A percentile compares a stretch with the other conserved stretches of the same genome.
Evolutionary conservation across 2,797 vertebrate species (phyloP).

Genomic region (Gambelia wislizenii): DNA sequence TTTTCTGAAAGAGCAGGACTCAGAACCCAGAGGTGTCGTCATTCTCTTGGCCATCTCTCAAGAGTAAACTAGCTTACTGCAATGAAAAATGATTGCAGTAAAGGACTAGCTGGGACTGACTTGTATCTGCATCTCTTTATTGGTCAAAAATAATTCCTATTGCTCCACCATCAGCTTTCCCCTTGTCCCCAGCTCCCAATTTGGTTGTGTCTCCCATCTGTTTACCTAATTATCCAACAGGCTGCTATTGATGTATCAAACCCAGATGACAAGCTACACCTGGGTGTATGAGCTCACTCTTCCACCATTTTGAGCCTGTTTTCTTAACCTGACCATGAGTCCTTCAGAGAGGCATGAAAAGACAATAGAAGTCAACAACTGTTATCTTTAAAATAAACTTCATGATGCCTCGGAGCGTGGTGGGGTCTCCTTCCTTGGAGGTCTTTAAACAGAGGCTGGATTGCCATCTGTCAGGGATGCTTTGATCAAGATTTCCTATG

Average conservation of each 20-base stretch:
- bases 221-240: constrained; percentile 59
- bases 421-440: too few relatives aligned
- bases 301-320: constrained; percentile 45
- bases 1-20: not conserved
- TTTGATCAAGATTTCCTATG: too few relatives aligned
- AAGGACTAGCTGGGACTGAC: not conserved
- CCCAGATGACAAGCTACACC: constrained; percentile 27
- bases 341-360: constrained; percentile 1
- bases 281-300: constrained; percentile 13
- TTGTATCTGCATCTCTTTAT: not conserved
- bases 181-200: constrained; percentile 44
- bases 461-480: too few relatives aligned
- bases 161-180: constrained; percentile 12
- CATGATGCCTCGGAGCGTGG: too few relatives aligned
- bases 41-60: not conserved
- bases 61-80: constrained; percentile 32
- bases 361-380: not conserved
- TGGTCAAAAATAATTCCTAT: constrained; percentile 41
- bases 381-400: not conserved
- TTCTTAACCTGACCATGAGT: constrained; percentile 35
- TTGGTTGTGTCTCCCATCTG: constrained; percentile 41
- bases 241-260: constrained; percentile 17
- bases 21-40: not conserved
- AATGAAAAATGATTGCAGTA: constrained; percentile 15
- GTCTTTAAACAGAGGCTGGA: too few relatives aligned